phyloP scores from a whole-genome alignment of 2,113 vertebrate genomes.

The Sphyrna mokarran region DNA sequence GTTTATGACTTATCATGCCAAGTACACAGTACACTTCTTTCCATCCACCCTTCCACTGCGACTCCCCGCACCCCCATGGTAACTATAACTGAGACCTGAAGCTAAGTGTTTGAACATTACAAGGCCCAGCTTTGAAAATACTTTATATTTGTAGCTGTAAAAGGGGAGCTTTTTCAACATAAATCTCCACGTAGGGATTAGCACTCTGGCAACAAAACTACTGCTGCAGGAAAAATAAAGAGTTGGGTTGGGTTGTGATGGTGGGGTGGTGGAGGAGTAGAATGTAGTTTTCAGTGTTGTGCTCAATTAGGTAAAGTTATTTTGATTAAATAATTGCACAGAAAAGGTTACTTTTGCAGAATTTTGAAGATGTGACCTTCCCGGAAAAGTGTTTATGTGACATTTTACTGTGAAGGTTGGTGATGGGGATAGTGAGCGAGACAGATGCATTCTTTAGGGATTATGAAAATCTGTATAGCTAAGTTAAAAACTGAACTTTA shows the following conservation, averaged over 20 bases:
- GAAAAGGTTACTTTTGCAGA: neutral
- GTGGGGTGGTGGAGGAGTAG: too few relatives aligned
- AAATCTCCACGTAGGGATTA: slow-evolving; percentile 5
- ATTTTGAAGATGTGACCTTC: neutral
- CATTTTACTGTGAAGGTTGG: neutral
- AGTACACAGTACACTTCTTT: neutral
- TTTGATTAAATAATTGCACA: neutral
- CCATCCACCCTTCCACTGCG: too few relatives aligned
- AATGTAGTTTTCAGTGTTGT: neutral
- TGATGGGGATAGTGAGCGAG: neutral
- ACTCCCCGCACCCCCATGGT: neutral
- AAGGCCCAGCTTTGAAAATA: slow-evolving; percentile 10
- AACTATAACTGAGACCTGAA: neutral
- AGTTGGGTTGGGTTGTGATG: too few relatives aligned
- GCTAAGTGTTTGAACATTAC: slow-evolving; percentile 5
- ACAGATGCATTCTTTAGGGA: neutral
- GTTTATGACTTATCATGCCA: neutral
- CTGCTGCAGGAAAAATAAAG: neutral
- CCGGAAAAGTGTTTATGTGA: neutral
- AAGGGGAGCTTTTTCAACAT: neutral
- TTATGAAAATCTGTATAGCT: neutral
- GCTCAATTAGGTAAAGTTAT: neutral
- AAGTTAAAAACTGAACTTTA: too few relatives aligned
- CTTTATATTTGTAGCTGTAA: neutral
- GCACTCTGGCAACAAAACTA: neutral